Evolutionary conservation across 37 sponge, comb jelly and placozoan species (phyloP).

Genomic region (Tethya wilhelma): DNA sequence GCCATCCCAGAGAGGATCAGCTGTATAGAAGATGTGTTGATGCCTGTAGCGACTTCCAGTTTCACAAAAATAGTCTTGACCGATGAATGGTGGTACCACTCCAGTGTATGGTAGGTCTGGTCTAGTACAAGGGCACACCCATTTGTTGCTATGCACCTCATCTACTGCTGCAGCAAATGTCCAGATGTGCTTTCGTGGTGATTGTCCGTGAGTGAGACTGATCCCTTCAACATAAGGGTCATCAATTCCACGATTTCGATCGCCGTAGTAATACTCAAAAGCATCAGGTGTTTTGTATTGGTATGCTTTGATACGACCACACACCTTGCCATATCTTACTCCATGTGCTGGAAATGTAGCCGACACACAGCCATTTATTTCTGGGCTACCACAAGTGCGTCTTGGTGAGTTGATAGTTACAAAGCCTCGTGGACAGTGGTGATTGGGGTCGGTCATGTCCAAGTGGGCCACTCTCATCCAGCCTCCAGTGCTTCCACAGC

Average conservation of each 20-base stretch:
- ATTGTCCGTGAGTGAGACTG: conserved; percentile 11
- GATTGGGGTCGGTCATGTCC: no score
- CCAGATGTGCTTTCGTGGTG: conserved; percentile 36
- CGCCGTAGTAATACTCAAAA: neutral
- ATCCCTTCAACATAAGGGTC: conserved; percentile 33
- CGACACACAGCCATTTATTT: conserved; percentile 6
- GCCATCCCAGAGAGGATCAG: no score
- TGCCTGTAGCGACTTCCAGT: conserved; percentile 14
- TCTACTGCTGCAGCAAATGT: conserved; percentile 51
- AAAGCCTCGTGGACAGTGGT: conserved; percentile 21
- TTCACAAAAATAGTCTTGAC: conserved; percentile 49
- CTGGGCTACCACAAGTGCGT: neutral
- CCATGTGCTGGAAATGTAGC: conserved; percentile 1
- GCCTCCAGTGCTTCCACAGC: conserved; percentile 20
- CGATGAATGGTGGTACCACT: conserved; percentile 31
- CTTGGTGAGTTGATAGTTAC: neutral
- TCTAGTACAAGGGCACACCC: conserved; percentile 17
- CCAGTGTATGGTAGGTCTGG: neutral
- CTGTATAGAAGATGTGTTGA: neutral
- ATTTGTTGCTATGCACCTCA: conserved; percentile 3
- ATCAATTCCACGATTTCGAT: conserved; percentile 2
- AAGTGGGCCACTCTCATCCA: conserved; percentile 37
- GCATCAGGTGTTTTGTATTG: conserved; percentile 32
- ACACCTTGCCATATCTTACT: conserved; percentile 10
- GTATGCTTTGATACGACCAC: conserved; percentile 34